phyloP scores from a whole-genome alignment of 2,113 vertebrate species.

The Pomatostomus ruficeps region DNA sequence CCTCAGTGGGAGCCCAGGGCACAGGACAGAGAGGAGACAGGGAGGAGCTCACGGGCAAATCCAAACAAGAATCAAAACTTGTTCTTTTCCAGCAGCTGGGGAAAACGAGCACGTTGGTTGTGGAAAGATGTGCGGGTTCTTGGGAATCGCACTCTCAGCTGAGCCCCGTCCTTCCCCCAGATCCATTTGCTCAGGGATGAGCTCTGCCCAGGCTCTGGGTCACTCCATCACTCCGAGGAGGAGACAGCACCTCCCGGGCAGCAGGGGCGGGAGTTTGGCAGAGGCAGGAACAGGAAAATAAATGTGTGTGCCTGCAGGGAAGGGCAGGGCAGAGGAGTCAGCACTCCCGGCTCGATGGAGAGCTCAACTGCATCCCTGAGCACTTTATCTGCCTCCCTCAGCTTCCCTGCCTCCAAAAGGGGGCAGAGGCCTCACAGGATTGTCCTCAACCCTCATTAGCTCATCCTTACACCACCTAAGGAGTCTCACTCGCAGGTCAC shows the following conservation, averaged over 20 bases:
- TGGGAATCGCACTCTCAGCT: neutral
- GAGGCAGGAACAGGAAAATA: neutral
- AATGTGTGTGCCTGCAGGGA: neutral
- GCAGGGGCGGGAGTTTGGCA: neutral
- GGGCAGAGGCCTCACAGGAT: neutral
- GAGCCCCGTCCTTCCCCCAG: neutral
- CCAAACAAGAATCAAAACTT: neutral
- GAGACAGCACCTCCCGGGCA: neutral
- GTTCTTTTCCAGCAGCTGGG: neutral
- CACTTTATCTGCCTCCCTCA: neutral
- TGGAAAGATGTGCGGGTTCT: neutral
- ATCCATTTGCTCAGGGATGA: neutral
- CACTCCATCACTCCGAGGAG: neutral
- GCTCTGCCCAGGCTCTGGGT: neutral
- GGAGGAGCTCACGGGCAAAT: neutral
- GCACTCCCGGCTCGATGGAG: neutral
- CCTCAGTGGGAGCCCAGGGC: no score
- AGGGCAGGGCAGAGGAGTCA: neutral
- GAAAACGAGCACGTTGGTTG: rapidly evolving
- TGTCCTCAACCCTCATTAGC: neutral
- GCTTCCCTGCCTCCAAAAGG: neutral
- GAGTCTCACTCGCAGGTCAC: neutral
- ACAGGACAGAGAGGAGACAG: no score
- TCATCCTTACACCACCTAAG: rapidly evolving
- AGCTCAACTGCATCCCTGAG: neutral